phyloP scores from a whole-genome alignment of 2,797 vertebrate genomes.

The Cyprinella venusta region DNA sequence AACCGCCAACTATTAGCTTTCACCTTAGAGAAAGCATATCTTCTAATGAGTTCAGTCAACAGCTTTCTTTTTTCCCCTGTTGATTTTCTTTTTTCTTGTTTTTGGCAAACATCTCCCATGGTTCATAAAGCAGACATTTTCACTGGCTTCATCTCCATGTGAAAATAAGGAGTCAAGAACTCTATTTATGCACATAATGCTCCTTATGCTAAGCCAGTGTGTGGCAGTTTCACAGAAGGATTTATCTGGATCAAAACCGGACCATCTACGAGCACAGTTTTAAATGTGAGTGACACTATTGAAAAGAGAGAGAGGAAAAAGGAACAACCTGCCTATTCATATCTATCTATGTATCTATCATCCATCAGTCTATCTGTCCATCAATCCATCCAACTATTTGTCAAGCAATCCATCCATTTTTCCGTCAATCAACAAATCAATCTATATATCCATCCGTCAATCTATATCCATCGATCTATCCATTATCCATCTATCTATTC shows the following conservation, averaged over 20 bases:
- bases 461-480: too few relatives aligned
- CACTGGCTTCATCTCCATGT: background rate
- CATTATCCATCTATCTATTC: background rate
- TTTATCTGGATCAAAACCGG: conserved; percentile 46
- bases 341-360: background rate
- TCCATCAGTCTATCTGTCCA: accelerated
- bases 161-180: conserved; percentile 12
- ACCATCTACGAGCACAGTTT: conserved; percentile 1
- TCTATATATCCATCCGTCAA: accelerated
- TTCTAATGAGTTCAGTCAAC: conserved; percentile 10
- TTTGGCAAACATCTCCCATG: conserved; percentile 1
- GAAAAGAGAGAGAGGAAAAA: background rate
- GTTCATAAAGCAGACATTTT: background rate
- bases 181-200: conserved; percentile 10
- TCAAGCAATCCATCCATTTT: accelerated
- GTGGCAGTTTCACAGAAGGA: conserved; percentile 13
- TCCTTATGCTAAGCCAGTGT: conserved; percentile 13
- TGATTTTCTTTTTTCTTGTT: background rate
- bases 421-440: background rate
- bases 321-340: background rate
- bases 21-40: conserved; percentile 1
- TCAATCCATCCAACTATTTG: background rate
- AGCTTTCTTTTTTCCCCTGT: background rate
- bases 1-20: conserved; percentile 11
- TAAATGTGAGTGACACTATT: background rate